A percentile compares a stretch with the other conserved stretches of the same genome.
These are phyloP conservation scores for Chaetodon trifascialis DNA, from an alignment of 2,113 vertebrate species.

Conservation along the genomic window DNA sequence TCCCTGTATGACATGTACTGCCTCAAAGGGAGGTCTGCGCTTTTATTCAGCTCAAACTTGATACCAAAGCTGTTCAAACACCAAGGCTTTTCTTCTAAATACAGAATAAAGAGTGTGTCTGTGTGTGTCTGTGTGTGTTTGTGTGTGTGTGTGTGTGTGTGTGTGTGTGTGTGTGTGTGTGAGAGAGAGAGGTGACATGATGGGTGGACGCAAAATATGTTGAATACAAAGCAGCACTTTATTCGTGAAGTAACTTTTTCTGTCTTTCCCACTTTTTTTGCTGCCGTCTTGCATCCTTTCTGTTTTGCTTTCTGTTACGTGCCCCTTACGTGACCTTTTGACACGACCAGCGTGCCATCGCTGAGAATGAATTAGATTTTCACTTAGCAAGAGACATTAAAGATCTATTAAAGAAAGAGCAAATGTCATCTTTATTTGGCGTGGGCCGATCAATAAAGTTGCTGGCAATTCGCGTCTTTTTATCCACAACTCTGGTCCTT, in stretches of 20 bases:
- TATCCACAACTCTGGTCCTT: constrained; percentile 66
- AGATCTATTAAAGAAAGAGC: constrained; percentile 77
- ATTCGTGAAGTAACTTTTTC: neutral
- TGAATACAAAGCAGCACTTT: neutral
- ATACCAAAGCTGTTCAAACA: constrained; percentile 78
- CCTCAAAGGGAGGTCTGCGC: constrained; percentile 77
- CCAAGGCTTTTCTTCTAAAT: constrained; percentile 63
- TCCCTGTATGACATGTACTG: constrained; percentile 74
- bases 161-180: neutral
- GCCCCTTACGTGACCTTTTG: constrained; percentile 53
- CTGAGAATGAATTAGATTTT: constrained; percentile 67
- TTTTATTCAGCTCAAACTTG: constrained; percentile 80
- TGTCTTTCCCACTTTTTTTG: neutral
- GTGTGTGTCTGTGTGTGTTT: neutral
- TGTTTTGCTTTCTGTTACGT: neutral
- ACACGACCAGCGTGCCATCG: constrained; percentile 26
- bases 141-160: neutral
- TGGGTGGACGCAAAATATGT: neutral
- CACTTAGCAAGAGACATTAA: constrained; percentile 77
- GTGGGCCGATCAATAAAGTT: constrained; percentile 81
- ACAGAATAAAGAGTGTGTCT: constrained; percentile 50
- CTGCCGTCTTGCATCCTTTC: neutral
- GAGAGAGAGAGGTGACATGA: constrained; percentile 11
- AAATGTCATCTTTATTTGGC: constrained; percentile 83
- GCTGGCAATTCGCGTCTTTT: constrained; percentile 76